phyloP scores from a whole-genome alignment of 2,113 vertebrate genomes.

The Penelope pileata region DNA sequence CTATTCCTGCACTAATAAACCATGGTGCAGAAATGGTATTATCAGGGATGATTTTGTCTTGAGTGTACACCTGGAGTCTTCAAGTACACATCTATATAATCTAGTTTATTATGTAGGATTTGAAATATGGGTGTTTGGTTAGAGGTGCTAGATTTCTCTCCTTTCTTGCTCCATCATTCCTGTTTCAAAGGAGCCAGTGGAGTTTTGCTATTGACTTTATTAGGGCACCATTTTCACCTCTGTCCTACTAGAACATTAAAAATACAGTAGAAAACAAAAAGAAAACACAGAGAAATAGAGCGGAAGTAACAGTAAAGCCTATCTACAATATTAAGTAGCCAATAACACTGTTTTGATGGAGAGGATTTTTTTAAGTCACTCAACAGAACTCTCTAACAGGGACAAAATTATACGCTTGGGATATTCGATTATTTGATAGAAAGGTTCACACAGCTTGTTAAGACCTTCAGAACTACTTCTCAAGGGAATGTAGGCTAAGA shows the following conservation, averaged over 20 bases:
- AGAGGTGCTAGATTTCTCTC: neutral
- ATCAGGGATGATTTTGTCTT: neutral
- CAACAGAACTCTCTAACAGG: neutral
- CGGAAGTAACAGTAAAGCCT: neutral
- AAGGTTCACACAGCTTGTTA: conserved; percentile 20
- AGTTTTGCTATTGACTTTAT: neutral
- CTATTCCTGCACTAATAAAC: neutral
- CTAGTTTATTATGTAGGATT: neutral
- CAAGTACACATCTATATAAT: neutral
- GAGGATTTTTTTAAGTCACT: neutral
- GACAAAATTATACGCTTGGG: conserved; percentile 10
- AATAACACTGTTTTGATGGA: neutral
- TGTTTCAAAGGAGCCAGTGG: neutral
- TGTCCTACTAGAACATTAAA: neutral
- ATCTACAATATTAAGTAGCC: neutral
- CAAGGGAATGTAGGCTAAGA: neutral
- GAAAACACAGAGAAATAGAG: neutral
- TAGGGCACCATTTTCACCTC: neutral
- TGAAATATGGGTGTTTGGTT: neutral
- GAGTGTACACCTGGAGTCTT: neutral
- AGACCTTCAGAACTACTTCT: conserved; percentile 35
- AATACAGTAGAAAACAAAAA: neutral
- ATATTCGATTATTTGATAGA: conserved; percentile 7
- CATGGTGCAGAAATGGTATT: neutral
- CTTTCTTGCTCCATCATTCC: neutral